Evolutionary conservation across 1,140 invertebrate species (phyloP).

Genomic region (Heliconius nattereri): DNA sequence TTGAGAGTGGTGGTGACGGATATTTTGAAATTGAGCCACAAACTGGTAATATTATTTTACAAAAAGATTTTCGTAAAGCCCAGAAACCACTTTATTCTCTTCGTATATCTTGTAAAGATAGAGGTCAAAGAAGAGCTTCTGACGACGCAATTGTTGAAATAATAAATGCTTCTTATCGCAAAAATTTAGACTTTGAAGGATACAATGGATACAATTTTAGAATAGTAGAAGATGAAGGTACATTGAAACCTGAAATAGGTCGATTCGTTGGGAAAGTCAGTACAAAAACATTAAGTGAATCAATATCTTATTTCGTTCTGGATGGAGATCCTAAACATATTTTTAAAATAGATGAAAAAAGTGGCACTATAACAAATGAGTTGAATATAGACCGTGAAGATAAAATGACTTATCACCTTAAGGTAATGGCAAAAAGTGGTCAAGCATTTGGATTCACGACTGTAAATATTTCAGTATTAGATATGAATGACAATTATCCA

Average conservation of each 20-base stretch:
- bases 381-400: constrained; percentile 92
- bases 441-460: constrained; percentile 86
- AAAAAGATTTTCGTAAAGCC: constrained; percentile 83
- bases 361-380: constrained; percentile 90
- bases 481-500: constrained; percentile 96
- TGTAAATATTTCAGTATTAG: constrained; percentile 92
- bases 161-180: constrained; percentile 86
- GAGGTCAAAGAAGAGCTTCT: constrained; percentile 85
- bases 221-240: constrained; percentile 90
- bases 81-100: constrained; percentile 87
- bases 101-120: constrained; percentile 89
- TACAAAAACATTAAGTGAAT: constrained; percentile 80
- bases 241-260: constrained; percentile 80
- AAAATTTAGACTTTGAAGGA: constrained; percentile 87
- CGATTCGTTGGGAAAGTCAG: constrained; percentile 89
- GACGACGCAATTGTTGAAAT: constrained; percentile 92
- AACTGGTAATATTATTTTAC: constrained; percentile 87
- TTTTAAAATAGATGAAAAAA: constrained; percentile 90
- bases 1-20: constrained; percentile 89
- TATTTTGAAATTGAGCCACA: constrained; percentile 89
- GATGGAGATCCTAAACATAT: constrained; percentile 90
- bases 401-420: constrained; percentile 88
- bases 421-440: constrained; percentile 86
- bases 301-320: constrained; percentile 89
- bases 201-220: constrained; percentile 90